Evolutionary conservation across 2,113 vertebrate genomes (phyloP).

Genomic region (Passerina amoena): DNA sequence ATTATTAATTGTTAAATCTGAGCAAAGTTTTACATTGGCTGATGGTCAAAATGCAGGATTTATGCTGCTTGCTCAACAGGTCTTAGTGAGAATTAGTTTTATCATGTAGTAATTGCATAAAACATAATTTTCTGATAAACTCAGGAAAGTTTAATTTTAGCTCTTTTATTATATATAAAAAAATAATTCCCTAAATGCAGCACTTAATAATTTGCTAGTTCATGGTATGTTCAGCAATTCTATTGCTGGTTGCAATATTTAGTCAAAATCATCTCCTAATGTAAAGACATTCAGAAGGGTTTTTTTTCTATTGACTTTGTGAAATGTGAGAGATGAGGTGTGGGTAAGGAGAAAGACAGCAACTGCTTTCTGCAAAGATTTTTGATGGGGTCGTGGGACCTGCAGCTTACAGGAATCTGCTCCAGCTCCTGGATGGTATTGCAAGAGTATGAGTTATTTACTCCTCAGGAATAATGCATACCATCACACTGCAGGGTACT

Average conservation of each 20-base stretch:
- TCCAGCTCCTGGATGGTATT: not conserved
- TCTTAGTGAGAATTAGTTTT: constrained; percentile 34
- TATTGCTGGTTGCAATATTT: not conserved
- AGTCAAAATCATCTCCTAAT: not conserved
- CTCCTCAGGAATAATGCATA: not conserved
- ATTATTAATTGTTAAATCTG: not conserved
- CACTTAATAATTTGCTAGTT: not conserved
- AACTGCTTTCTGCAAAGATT: not conserved
- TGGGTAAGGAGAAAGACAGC: not conserved
- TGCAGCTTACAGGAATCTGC: not conserved
- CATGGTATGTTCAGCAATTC: not conserved
- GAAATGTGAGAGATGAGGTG: not conserved
- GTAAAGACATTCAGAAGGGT: not conserved
- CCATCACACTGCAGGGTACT: not conserved
- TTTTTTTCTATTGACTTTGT: not conserved
- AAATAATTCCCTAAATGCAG: not conserved
- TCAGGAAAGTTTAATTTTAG: not conserved
- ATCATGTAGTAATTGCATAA: constrained; percentile 19
- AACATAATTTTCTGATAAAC: not conserved
- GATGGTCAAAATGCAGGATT: constrained; percentile 40
- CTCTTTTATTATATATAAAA: not conserved
- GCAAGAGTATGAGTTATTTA: not conserved
- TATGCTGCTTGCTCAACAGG: not conserved
- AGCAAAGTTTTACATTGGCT: constrained; percentile 14
- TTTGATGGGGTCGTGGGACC: not conserved